phyloP scores from a whole-genome alignment of 2,113 vertebrate genomes.

The Sebastes fasciatus region DNA sequence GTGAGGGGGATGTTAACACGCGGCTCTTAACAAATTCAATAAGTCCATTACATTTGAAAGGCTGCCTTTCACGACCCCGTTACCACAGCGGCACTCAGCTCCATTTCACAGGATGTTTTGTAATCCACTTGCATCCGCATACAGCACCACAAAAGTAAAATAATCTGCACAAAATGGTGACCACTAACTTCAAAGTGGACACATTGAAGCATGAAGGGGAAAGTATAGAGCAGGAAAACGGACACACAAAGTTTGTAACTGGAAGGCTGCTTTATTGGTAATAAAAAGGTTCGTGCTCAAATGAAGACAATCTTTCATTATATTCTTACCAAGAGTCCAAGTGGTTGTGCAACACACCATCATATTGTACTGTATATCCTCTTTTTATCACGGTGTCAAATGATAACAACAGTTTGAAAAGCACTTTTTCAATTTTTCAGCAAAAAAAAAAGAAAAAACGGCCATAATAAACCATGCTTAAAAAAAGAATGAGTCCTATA shows the following conservation, averaged over 20 bases:
- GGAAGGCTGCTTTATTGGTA: slow-evolving; percentile 91
- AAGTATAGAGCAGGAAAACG: slow-evolving; percentile 13
- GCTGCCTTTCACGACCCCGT: slow-evolving; percentile 58
- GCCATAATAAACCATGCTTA: slow-evolving; percentile 82
- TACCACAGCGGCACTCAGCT: slow-evolving; percentile 55
- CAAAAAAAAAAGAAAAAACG: slow-evolving; percentile 74
- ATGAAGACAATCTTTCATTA: slow-evolving; percentile 89
- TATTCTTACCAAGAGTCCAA: slow-evolving; percentile 87
- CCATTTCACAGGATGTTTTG: slow-evolving; percentile 65
- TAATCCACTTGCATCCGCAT: slow-evolving; percentile 41
- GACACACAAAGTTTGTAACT: slow-evolving; percentile 76
- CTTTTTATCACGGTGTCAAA: slow-evolving; percentile 85
- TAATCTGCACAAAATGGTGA: slow-evolving; percentile 57
- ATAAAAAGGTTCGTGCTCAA: slow-evolving; percentile 90
- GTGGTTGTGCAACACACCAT: slow-evolving; percentile 88
- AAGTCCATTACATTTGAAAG: slow-evolving; percentile 73
- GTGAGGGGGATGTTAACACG: slow-evolving; percentile 62
- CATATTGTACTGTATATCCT: slow-evolving; percentile 83
- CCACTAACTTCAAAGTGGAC: slow-evolving; percentile 26
- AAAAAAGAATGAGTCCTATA: slow-evolving; percentile 79
- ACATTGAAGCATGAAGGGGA: slow-evolving; percentile 2
- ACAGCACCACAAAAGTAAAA: slow-evolving; percentile 56
- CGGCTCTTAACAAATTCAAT: slow-evolving; percentile 78
- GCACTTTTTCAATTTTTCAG: slow-evolving; percentile 85
- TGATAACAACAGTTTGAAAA: slow-evolving; percentile 86